Conservation (phyloP, 1,140 invertebrate species). For the Rhagoletis pomonella region DNA sequence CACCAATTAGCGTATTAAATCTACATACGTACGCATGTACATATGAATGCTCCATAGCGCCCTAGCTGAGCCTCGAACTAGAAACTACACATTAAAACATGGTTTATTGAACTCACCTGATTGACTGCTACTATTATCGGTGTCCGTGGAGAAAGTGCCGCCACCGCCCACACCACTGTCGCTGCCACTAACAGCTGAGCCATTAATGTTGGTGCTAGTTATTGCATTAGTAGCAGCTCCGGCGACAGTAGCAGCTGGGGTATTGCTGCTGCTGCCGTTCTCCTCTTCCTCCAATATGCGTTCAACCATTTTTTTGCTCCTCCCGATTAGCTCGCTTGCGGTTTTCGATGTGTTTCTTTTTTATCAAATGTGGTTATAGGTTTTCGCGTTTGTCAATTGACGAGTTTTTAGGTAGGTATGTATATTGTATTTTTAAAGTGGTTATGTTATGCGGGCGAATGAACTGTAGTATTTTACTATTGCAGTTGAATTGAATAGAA, state of each 20-base stretch:
- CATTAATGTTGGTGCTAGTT: neutral
- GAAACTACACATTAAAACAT: neutral
- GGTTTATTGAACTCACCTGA: conserved; percentile 48
- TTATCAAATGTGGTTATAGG: no score
- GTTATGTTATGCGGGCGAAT: neutral
- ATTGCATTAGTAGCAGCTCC: neutral
- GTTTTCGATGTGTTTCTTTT: conserved; percentile 27
- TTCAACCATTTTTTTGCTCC: conserved; percentile 64
- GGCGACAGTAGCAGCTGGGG: conserved; percentile 59
- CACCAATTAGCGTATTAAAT: no score
- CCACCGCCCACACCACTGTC: neutral
- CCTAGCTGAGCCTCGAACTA: neutral
- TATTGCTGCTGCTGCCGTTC: conserved; percentile 63
- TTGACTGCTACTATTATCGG: conserved; percentile 41
- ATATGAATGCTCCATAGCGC: neutral
- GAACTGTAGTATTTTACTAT: neutral
- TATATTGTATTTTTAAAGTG: neutral
- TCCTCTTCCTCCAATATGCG: conserved; percentile 66
- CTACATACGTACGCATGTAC: neutral
- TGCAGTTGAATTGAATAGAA: neutral
- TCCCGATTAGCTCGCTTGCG: conserved; percentile 25
- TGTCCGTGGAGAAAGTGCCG: conserved; percentile 18
- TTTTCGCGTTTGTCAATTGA: neutral
- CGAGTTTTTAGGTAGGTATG: no score
- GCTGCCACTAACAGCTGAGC: neutral